Evolutionary conservation across 1,140 invertebrate genomes (phyloP).

Genomic region (Ooceraea biroi): DNA sequence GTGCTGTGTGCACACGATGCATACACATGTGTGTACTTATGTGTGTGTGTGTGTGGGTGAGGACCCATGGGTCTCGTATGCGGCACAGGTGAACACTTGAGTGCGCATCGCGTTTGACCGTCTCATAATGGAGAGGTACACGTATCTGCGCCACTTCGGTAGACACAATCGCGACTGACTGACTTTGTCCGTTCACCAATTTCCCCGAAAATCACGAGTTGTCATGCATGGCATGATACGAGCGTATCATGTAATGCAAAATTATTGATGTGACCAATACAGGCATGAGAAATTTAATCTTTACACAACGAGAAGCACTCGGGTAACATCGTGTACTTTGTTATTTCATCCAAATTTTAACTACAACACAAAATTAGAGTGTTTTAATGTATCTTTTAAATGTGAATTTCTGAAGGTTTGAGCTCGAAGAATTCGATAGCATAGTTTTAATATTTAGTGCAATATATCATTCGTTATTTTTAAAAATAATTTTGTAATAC

Average conservation of each 20-base stretch:
- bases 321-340: too few relatives aligned
- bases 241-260: not conserved
- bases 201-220: constrained; percentile 16
- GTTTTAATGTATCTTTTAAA: too few relatives aligned
- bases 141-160: constrained; percentile 41
- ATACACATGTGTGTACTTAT: too few relatives aligned
- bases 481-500: constrained; percentile 4
- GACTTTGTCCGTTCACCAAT: constrained; percentile 21
- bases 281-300: not conserved
- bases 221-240: too few relatives aligned
- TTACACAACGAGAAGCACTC: constrained; percentile 12
- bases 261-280: not conserved
- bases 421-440: too few relatives aligned
- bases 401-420: too few relatives aligned
- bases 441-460: too few relatives aligned
- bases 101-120: constrained; percentile 39
- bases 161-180: constrained; percentile 24
- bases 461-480: too few relatives aligned
- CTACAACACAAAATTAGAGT: too few relatives aligned
- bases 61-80: constrained; percentile 22
- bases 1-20: not conserved
- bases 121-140: constrained; percentile 43
- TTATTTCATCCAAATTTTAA: too few relatives aligned
- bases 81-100: constrained; percentile 48
- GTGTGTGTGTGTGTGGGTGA: not conserved